Evolutionary conservation across 2,888 invertebrate genomes (phyloP).

Genomic region (Petrolisthes cinctipes): DNA sequence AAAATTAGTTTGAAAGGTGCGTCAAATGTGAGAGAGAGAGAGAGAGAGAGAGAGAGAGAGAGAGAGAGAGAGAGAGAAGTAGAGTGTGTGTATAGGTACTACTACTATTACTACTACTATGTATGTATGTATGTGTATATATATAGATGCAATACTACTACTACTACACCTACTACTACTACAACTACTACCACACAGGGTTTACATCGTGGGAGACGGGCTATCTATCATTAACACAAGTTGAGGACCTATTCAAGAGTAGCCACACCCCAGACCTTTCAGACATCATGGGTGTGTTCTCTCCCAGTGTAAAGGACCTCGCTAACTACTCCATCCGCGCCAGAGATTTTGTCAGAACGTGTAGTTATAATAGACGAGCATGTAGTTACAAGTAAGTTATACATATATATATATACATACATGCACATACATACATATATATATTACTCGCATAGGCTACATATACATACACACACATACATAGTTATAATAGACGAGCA

Average conservation of each 20-base stretch:
- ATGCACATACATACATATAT: background rate
- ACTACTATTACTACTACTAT: too few species aligned
- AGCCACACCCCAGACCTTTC: slow-evolving; percentile 40
- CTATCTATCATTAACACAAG: background rate
- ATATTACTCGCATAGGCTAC: too few species aligned
- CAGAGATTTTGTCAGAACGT: slow-evolving; percentile 24
- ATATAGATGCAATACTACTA: too few species aligned
- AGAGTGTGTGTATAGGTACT: too few species aligned
- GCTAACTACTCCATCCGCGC: background rate
- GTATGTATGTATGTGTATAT: too few species aligned
- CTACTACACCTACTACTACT: too few species aligned
- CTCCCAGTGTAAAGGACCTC: slow-evolving; percentile 20
- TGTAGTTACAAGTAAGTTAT: slow-evolving; percentile 24
- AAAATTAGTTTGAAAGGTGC: too few species aligned
- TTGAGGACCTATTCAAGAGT: slow-evolving; percentile 1
- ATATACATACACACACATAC: too few species aligned
- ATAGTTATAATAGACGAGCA: too few species aligned
- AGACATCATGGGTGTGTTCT: slow-evolving; percentile 28
- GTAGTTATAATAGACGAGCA: slow-evolving; percentile 31
- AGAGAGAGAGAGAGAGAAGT: too few species aligned
- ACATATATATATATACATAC: background rate
- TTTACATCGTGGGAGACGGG: background rate
- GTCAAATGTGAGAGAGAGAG: too few species aligned
- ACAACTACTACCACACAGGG: background rate
- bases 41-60: too few species aligned